Evolutionary conservation across 2,797 vertebrate species (phyloP).

Genomic region (Mareca penelope): DNA sequence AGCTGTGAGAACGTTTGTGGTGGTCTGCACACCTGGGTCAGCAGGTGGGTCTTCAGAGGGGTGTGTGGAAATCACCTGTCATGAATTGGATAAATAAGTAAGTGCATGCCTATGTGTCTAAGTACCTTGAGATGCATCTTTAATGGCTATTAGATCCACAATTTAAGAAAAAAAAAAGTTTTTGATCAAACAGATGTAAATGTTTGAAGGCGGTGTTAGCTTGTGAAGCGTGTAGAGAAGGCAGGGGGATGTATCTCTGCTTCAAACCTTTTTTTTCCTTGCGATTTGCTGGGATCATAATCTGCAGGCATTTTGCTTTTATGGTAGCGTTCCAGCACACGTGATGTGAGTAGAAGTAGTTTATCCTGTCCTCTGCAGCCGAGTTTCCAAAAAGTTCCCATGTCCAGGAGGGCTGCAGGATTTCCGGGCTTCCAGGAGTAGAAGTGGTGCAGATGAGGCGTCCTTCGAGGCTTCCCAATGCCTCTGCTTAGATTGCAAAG

Average conservation of each 20-base stretch:
- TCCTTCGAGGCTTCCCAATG: conserved; percentile 35
- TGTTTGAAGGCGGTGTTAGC: neutral
- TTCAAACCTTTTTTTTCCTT: neutral
- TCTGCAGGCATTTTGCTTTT: neutral
- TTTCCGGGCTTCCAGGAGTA: conserved; percentile 40
- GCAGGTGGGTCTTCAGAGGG: neutral
- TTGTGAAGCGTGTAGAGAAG: neutral
- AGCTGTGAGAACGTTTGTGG: rapidly evolving
- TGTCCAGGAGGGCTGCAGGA: conserved; percentile 19
- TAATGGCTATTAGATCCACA: neutral
- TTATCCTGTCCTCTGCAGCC: neutral
- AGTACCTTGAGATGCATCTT: neutral
- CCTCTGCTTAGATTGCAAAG: conserved; percentile 26
- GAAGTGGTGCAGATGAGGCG: conserved; percentile 29
- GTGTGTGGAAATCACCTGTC: neutral
- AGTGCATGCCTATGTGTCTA: neutral
- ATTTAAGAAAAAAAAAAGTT: neutral
- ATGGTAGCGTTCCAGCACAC: neutral
- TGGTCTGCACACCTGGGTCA: neutral
- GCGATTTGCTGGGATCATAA: neutral
- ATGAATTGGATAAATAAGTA: neutral
- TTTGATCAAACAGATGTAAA: neutral
- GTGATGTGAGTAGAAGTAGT: neutral
- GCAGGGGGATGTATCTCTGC: neutral
- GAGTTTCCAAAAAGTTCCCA: neutral